Evolutionary conservation across 2,113 vertebrate species (phyloP).

Genomic region (Salminus brasiliensis): DNA sequence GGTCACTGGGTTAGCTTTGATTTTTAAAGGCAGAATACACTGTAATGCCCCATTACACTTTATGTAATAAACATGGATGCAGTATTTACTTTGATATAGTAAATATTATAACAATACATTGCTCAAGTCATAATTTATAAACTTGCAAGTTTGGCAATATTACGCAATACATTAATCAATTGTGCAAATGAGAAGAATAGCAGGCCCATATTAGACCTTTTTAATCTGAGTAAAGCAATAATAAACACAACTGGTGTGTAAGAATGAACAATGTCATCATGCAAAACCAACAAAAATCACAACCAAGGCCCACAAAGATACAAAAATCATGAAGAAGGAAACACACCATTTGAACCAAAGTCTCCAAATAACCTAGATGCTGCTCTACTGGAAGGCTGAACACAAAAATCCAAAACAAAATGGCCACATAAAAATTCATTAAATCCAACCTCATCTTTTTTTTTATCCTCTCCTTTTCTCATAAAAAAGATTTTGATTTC

Average conservation of each 20-base stretch:
- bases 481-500: background rate
- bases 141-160: constrained; percentile 40
- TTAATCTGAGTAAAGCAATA: background rate
- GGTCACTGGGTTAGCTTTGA: constrained; percentile 10
- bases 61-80: constrained; percentile 19
- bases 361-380: background rate
- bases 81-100: background rate
- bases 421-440: background rate
- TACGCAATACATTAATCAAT: constrained; percentile 9
- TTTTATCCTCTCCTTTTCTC: background rate
- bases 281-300: background rate
- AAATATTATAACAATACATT: constrained; percentile 3
- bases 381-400: background rate
- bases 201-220: background rate
- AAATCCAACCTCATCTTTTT: background rate
- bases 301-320: background rate
- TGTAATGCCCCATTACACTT: constrained; percentile 26
- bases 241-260: background rate
- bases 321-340: background rate
- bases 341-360: background rate
- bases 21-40: constrained; percentile 33
- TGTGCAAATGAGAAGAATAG: constrained; percentile 10
- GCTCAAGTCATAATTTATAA: background rate
- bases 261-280: background rate
- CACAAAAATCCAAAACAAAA: background rate